These are phyloP conservation scores for Nannobrachium achirus DNA, from an alignment of 2,113 vertebrate species.

Conservation along the genomic window DNA sequence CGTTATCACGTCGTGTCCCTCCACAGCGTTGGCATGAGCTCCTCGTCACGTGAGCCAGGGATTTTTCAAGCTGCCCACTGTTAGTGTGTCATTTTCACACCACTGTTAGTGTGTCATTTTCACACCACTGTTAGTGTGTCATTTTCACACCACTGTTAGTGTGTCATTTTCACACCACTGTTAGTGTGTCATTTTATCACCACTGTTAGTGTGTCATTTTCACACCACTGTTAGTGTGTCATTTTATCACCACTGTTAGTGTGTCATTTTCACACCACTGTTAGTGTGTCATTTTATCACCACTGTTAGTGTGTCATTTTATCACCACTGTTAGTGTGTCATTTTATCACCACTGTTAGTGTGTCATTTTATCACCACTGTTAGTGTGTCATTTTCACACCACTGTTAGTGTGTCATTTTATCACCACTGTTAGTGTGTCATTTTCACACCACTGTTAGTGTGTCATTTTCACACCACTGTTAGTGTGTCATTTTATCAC, in stretches of 20 bases:
- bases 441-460: conserved; percentile 66
- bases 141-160: conserved; percentile 66
- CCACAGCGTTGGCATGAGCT: conserved; percentile 53
- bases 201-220: conserved; percentile 56
- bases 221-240: conserved; percentile 65
- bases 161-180: conserved; percentile 61
- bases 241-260: too few species aligned
- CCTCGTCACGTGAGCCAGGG: conserved; percentile 40
- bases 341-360: too few species aligned
- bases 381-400: conserved; percentile 68
- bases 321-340: conserved; percentile 65
- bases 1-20: conserved; percentile 55
- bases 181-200: too few species aligned
- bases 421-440: too few species aligned
- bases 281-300: too few species aligned
- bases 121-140: too few species aligned
- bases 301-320: conserved; percentile 56
- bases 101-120: conserved; percentile 67
- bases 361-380: conserved; percentile 59
- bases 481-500: too few species aligned
- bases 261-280: conserved; percentile 59
- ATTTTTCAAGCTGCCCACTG: conserved; percentile 51
- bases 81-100: conserved; percentile 57
- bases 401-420: conserved; percentile 67
- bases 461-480: conserved; percentile 61